phyloP scores from a whole-genome alignment of 2,113 vertebrate genomes.

The Mobula hypostoma region DNA sequence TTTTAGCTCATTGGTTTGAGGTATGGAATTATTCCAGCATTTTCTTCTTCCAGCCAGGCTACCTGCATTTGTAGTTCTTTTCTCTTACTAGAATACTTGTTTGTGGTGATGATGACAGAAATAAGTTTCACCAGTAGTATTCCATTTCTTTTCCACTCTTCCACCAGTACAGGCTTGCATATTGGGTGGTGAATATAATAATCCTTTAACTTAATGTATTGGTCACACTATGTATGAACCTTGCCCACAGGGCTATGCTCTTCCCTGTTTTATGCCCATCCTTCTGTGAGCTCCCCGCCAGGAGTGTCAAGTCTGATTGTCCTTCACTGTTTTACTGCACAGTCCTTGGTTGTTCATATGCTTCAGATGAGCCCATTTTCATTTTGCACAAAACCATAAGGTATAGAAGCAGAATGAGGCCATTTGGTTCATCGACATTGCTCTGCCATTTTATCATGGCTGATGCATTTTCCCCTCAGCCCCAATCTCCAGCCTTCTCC shows the following conservation, averaged over 20 bases:
- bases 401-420: too few relatives aligned
- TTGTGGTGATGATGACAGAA: not conserved
- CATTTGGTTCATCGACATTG: too few relatives aligned
- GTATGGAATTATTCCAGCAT: too few relatives aligned
- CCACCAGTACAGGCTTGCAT: not conserved
- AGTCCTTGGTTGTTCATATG: not conserved
- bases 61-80: too few relatives aligned
- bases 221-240: not conserved
- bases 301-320: not conserved
- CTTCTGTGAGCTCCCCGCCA: not conserved
- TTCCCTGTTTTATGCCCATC: not conserved
- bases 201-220: not conserved
- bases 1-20: too few relatives aligned
- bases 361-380: not conserved
- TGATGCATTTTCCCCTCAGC: too few relatives aligned
- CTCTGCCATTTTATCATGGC: too few relatives aligned
- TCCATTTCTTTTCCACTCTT: not conserved
- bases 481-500: too few relatives aligned
- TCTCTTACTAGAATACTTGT: not conserved
- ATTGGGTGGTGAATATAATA: not conserved
- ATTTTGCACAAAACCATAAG: too few relatives aligned
- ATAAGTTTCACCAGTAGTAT: not conserved
- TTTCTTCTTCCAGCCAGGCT: too few relatives aligned
- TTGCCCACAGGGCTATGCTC: not conserved
- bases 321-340: not conserved